Base-by-base conservation (phyloP, 2,113 vertebrate genomes). In the Lepisosteus oculatus region DNA sequence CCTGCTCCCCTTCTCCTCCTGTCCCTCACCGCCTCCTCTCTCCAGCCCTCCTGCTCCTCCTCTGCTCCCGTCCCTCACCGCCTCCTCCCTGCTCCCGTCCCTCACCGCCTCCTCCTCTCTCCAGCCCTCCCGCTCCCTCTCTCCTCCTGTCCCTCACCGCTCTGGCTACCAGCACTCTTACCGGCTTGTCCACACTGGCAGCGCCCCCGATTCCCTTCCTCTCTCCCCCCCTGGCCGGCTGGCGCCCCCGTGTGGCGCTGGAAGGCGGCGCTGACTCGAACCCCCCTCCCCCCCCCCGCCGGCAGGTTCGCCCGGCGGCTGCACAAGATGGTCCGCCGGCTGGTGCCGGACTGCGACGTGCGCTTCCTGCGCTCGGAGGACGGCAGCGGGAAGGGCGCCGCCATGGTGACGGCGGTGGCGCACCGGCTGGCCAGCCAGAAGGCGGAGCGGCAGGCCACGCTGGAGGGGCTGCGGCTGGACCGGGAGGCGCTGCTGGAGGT, bases 391-490 rank as follows among this genome's bases (percentile, higher is more conserved):
- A 99, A 99, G 72, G 97, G 97, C 0, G 94, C 97, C 0, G 97
- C 97, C 74, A 99, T 99, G 97, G 97, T 99, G 75, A 99, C 97
- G 0, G 97, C 97, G 0, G 97, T 99, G 75, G 97, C 96, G 0
- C 91, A 96, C 77, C 89, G 97, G 0, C 86, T 97, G 70, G 96
- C 91, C 0, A 89, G 93, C 14, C 96, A 99, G 69, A 91, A 94
- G 2, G 86, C 90, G 2, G 92, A 93, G 41, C 90, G 94, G 0
- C 93, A 97, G 90, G 80, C 84, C 43, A 88, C 91, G 8, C 85
- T 99, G 7, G 92, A 95, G 67, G 72, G 89, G 0, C 83, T 99
- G 42, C 91, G 91, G 11, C 84, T 99, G 80, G 93, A 86, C 83
- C 88, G 45, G 0, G 87, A 95, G 70, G 94, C 99, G 86, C 90